Conservation (phyloP, 2,113 vertebrate genomes). For the Ciconia maguari region DNA sequence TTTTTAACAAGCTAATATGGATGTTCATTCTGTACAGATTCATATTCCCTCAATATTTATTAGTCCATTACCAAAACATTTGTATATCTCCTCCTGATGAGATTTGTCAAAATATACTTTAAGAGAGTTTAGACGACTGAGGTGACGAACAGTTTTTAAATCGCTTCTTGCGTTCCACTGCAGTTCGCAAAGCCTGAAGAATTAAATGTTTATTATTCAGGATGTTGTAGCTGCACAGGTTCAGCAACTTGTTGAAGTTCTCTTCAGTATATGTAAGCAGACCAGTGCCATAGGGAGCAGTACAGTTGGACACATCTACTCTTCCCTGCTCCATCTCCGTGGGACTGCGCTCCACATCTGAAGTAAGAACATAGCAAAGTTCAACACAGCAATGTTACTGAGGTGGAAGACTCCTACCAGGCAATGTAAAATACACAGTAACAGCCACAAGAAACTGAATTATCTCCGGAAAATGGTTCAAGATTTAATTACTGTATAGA, state of each 20-base stretch:
- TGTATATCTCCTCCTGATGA: not conserved
- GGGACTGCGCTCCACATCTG: constrained; percentile 70
- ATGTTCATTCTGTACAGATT: not conserved
- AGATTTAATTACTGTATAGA: not conserved
- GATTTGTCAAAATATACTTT: not conserved
- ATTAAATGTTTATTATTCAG: constrained; percentile 75
- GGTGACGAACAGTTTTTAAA: not conserved
- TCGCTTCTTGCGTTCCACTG: constrained; percentile 20
- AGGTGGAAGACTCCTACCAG: not conserved
- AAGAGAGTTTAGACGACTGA: not conserved
- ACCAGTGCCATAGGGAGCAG: constrained; percentile 71
- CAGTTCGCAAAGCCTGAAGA: constrained; percentile 65
- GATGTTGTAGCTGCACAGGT: constrained; percentile 77
- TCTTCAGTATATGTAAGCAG: constrained; percentile 73
- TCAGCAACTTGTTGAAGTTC: constrained; percentile 73
- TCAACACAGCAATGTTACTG: not conserved
- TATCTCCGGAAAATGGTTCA: not conserved
- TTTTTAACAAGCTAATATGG: not conserved
- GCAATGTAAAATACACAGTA: not conserved
- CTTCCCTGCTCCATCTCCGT: constrained; percentile 68
- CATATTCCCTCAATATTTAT: not conserved
- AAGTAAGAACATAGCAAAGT: not conserved
- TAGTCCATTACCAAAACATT: not conserved
- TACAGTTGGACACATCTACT: constrained; percentile 59
- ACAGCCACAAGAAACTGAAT: not conserved